These are phyloP conservation scores for Drosophila formosana DNA, from an alignment of 2,888 invertebrate genomes.

Conservation along the genomic window DNA sequence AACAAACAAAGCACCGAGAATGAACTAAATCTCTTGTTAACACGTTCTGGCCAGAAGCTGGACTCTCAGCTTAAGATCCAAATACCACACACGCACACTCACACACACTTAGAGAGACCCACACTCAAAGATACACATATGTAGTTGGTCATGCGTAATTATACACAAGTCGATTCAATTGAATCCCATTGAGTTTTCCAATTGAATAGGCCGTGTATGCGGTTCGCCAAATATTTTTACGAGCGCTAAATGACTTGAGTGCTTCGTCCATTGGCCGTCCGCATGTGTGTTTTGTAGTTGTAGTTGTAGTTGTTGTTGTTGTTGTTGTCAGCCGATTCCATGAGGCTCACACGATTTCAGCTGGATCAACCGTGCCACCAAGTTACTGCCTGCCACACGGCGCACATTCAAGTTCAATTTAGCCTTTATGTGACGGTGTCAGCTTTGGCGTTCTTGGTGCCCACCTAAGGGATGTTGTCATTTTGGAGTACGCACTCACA, in stretches of 20 bases:
- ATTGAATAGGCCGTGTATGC: slow-evolving; percentile 53
- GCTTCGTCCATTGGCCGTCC: slow-evolving; percentile 32
- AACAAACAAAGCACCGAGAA: no score
- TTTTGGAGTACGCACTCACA: slow-evolving; percentile 41
- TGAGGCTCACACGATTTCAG: slow-evolving; percentile 24
- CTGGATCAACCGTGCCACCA: not conserved
- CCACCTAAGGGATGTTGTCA: slow-evolving; percentile 58
- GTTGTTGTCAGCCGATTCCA: slow-evolving; percentile 28
- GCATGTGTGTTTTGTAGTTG: not conserved
- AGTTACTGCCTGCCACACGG: slow-evolving; percentile 46
- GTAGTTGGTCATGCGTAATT: slow-evolving; percentile 46
- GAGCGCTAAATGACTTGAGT: slow-evolving; percentile 57
- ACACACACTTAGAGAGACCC: slow-evolving; percentile 3
- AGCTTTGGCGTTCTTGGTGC: slow-evolving; percentile 33
- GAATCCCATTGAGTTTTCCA: slow-evolving; percentile 66
- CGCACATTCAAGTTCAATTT: slow-evolving; percentile 72
- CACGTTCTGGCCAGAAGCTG: slow-evolving; percentile 28
- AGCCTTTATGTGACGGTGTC: slow-evolving; percentile 66
- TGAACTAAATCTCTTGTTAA: slow-evolving; percentile 11
- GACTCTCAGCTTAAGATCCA: slow-evolving; percentile 9
- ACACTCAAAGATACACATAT: not conserved
- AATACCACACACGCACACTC: not conserved
- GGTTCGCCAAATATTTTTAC: slow-evolving; percentile 49
- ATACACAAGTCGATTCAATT: slow-evolving; percentile 62
- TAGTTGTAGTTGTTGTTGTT: not conserved